A percentile compares a stretch with the other conserved stretches of the same genome.
Conservation (phyloP, 2,797 vertebrate genomes). For the Hirundo rustica region DNA sequence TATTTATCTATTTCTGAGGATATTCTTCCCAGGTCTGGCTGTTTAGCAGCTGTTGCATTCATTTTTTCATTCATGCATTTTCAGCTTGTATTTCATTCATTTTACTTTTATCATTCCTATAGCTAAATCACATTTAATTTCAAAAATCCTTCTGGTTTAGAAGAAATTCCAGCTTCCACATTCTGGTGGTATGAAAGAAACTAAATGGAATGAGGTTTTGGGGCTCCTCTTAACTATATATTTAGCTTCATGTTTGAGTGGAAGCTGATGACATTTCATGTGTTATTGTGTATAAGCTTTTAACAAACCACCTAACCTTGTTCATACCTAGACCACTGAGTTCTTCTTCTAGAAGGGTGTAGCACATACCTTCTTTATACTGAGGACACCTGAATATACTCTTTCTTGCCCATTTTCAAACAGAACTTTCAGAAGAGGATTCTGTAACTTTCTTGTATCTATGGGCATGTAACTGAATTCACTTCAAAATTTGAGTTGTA, state of each 20-base stretch:
- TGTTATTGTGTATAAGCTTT: neutral
- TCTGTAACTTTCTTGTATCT: neutral
- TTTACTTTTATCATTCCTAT: neutral
- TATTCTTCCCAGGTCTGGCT: neutral
- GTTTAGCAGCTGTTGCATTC: neutral
- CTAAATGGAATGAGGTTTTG: neutral
- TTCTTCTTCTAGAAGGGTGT: neutral
- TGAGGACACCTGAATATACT: neutral
- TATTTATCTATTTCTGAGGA: neutral
- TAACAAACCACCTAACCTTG: neutral
- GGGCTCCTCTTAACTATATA: neutral
- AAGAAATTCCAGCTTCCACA: neutral
- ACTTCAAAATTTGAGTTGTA: neutral
- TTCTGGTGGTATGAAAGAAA: neutral
- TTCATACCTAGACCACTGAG: neutral
- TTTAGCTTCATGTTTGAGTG: neutral
- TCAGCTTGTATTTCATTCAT: neutral
- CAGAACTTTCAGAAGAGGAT: neutral
- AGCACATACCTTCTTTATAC: neutral
- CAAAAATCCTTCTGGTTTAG: neutral
- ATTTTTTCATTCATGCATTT: neutral
- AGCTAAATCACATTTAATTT: neutral
- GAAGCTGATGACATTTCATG: neutral
- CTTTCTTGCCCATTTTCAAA: neutral
- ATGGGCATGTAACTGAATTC: neutral